Evolutionary conservation across 92 coral and sea anemone genomes (phyloP).

Genomic region (Zoanthus solanderi): DNA sequence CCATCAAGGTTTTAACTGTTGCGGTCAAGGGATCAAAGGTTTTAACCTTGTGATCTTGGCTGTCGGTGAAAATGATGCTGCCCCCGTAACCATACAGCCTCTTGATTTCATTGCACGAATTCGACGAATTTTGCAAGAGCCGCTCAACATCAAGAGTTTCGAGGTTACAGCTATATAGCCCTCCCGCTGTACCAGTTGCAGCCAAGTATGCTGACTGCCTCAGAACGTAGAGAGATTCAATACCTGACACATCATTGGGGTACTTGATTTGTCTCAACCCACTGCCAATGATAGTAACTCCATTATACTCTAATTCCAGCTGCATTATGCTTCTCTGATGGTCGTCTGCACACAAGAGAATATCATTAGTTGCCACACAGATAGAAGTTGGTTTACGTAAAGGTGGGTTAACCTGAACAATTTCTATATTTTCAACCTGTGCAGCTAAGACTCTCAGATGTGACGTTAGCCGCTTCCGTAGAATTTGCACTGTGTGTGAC

Average conservation of each 20-base stretch:
- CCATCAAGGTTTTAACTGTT: conserved; percentile 44
- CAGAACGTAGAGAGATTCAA: conserved; percentile 43
- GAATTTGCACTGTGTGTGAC: conserved; percentile 35
- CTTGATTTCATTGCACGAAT: conserved; percentile 4
- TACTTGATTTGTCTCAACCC: conserved; percentile 24
- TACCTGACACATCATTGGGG: conserved; percentile 33
- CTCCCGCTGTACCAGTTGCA: conserved; percentile 37
- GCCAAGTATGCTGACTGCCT: conserved; percentile 50
- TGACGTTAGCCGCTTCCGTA: conserved; percentile 40
- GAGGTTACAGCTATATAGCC: conserved; percentile 44
- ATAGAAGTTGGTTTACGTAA: conserved; percentile 53
- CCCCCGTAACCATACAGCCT: conserved; percentile 15
- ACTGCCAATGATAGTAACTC: conserved; percentile 18
- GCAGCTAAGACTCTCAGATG: too few relatives aligned
- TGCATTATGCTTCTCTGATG: conserved; percentile 31
- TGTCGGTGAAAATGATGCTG: conserved; percentile 47
- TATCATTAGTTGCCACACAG: conserved; percentile 54
- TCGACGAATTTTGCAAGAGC: conserved; percentile 35
- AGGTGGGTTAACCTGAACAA: conserved; percentile 20
- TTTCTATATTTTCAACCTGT: not conserved
- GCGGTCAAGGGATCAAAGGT: conserved; percentile 23
- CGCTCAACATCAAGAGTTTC: conserved; percentile 21
- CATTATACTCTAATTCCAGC: conserved; percentile 10
- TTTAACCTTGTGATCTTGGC: conserved; percentile 38
- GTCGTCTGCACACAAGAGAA: conserved; percentile 59